Evolutionary conservation across 1,140 invertebrate genomes (phyloP), one percentile per base, ranked within the genome.

Genomic region (Tetranychus cinnabarinus): DNA sequence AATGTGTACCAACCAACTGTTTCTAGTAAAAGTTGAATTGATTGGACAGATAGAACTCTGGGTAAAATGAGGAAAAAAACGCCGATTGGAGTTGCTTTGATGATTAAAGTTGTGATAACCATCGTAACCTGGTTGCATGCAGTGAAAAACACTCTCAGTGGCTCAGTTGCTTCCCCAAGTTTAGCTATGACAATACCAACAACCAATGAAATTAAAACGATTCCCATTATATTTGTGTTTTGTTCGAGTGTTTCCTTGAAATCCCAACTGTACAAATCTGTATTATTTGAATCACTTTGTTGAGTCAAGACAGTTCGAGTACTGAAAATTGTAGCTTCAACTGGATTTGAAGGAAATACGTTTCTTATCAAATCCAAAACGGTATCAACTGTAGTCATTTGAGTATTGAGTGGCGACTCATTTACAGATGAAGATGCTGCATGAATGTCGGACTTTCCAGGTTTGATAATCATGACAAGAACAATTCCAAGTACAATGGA

Each of bases 311-410:
- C 23, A n/a, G 63, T 64, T 5, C 36, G n/a, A 45, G 56, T 45
- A 71, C 86, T 82, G 23, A 75, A 73, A 61, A 86, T 77, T 59
- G 83, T 82, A 0, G 88, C 86, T 73, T 90, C 82, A 47, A 89
- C 78, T 42, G 95, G 77, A 75, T 93, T 95, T 54, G 86, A 82
- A 13, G 89, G 88, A 69, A 93, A 90, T 68, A 93, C 78, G 69
- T 93, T 95, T 72, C 88, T 89, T 76, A 95, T 77, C 65, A 97
- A 78, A 78, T 97, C 92, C 69, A 97, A 77, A 34, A 97, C 75
- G 5, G 90, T 92, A 71, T 97, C 92, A 1, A 83, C 76, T 1
- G 90, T 90, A 54, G 86, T 81, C 10, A 87, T 81, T 65, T 71
- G 70, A 55, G 73, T 71, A 13, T 71, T 69, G 46, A 15, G 46